These are phyloP conservation scores for Nemurella pictetii DNA, from an alignment of 2,888 invertebrate genomes.

Conservation along the genomic window DNA sequence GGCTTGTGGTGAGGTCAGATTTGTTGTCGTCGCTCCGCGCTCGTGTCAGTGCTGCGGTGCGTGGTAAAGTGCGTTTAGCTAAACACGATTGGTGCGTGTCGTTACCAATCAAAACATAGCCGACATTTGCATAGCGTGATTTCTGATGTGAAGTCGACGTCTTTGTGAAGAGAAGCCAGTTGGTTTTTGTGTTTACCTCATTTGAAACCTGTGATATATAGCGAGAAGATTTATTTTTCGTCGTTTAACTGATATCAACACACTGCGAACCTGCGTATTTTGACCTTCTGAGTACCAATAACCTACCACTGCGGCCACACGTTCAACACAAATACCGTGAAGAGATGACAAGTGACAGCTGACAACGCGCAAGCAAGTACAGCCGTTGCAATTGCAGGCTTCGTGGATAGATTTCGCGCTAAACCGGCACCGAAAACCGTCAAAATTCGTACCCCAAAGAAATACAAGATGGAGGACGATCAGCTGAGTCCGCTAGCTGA, in stretches of 20 bases:
- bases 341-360: neutral
- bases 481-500: slow-evolving; percentile 40
- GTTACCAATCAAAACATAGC: too few species aligned
- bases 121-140: neutral
- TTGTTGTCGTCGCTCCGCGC: neutral
- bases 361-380: neutral
- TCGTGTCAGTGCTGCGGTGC: neutral
- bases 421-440: neutral
- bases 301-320: too few species aligned
- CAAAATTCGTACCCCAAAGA: slow-evolving; percentile 3
- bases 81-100: neutral
- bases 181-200: neutral
- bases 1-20: neutral
- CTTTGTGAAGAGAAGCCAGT: neutral
- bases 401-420: neutral
- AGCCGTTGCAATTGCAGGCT: neutral
- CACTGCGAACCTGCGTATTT: too few species aligned
- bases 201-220: neutral
- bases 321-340: too few species aligned
- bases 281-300: neutral
- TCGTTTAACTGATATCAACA: too few species aligned
- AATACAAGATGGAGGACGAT: slow-evolving; percentile 41
- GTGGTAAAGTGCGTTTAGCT: neutral
- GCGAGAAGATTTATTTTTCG: neutral
- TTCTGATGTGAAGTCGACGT: neutral